Evolutionary conservation across 2,797 vertebrate species (phyloP).

Genomic region (Schizothorax lantsangensis): DNA sequence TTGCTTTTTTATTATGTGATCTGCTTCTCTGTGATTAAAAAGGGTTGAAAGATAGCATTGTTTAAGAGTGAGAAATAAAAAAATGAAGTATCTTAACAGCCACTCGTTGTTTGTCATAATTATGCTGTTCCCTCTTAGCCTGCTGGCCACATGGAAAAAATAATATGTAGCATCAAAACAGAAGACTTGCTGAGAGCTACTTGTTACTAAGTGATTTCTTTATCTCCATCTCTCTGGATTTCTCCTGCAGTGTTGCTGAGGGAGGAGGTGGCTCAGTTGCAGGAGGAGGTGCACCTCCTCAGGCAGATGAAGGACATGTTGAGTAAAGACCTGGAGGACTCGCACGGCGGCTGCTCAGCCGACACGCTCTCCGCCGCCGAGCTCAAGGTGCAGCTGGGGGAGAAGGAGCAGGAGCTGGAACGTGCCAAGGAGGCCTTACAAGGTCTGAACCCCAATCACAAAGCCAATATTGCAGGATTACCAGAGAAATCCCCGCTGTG

Average conservation of each 20-base stretch:
- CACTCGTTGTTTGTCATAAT: constrained; percentile 14
- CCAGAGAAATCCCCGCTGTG: constrained; percentile 23
- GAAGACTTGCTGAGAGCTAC: constrained; percentile 28
- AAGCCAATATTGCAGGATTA: constrained; percentile 22
- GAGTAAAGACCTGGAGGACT: constrained; percentile 85
- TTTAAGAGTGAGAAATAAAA: not conserved
- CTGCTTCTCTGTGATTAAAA: constrained; percentile 39
- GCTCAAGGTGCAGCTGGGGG: constrained; percentile 84
- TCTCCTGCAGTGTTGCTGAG: constrained; percentile 68
- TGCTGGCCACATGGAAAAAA: constrained; percentile 20
- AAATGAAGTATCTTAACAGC: constrained; percentile 4
- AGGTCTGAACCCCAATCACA: constrained; percentile 74
- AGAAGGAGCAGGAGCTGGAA: constrained; percentile 87
- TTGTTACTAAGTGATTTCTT: constrained; percentile 45
- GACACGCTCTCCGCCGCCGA: constrained; percentile 84
- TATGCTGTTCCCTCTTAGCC: constrained; percentile 23
- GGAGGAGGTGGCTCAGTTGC: constrained; percentile 85
- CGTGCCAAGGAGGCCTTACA: constrained; percentile 87
- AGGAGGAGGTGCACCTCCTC: constrained; percentile 87
- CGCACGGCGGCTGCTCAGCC: constrained; percentile 78
- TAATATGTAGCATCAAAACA: not conserved
- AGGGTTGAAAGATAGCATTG: constrained; percentile 23
- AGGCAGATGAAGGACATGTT: constrained; percentile 90
- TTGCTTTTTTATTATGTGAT: not conserved
- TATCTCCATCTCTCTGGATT: constrained; percentile 50